Evolutionary conservation across 2,888 invertebrate genomes (phyloP).

Genomic region (Alitta virens): DNA sequence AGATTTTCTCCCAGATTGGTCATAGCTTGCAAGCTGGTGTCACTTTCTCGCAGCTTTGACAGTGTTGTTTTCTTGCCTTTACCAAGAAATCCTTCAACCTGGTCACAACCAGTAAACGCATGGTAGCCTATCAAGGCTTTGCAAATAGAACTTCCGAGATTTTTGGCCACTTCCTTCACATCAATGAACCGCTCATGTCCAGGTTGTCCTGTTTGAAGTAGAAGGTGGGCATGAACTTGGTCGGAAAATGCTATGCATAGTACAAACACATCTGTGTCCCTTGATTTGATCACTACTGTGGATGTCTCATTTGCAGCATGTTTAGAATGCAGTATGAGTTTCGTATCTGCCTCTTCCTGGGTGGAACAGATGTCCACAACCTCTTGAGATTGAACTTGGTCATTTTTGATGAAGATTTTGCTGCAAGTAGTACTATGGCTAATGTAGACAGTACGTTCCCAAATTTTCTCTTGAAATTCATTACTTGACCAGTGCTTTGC

Average conservation of each 20-base stretch:
- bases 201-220: neutral
- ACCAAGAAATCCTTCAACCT: neutral
- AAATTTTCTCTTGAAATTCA: neutral
- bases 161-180: neutral
- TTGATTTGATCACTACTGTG: neutral
- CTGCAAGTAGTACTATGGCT: neutral
- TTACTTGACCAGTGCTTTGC: neutral
- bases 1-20: neutral
- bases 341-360: neutral
- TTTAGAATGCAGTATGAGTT: neutral
- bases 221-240: neutral
- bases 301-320: neutral
- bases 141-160: neutral
- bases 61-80: neutral
- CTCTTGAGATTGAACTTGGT: neutral
- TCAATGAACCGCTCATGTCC: neutral
- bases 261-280: neutral
- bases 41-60: neutral
- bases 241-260: neutral
- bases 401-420: neutral
- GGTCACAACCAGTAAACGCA: neutral
- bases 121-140: neutral
- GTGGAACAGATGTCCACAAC: neutral
- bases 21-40: neutral
- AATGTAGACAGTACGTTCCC: neutral